Evolutionary conservation across 2,113 vertebrate genomes (phyloP), one percentile per base, ranked within the genome.

Genomic region (Raja brachyura): DNA sequence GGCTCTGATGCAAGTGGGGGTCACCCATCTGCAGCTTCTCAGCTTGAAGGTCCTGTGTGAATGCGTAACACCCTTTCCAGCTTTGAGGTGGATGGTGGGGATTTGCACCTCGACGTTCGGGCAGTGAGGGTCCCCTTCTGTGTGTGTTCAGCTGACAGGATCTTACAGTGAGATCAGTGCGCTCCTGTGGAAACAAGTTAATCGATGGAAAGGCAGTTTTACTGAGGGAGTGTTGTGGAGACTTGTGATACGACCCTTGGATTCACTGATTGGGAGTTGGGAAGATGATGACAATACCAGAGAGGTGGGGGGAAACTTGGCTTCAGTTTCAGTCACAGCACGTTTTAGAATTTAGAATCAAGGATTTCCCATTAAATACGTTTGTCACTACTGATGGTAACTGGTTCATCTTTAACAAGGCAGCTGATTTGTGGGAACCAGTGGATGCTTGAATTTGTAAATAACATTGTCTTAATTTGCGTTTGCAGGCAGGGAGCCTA

Each of bases 311-410:
- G 16, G 18, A 81, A 11, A 4, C 4, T 4, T n/a, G 25, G 22
- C 56, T 28, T 86, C 39, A 3, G 56, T 66, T 63, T 88, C 83
- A 88, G 4, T 88, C 13, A 63, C 28, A 86, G 56, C 13, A 4
- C 63, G 56, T 4, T 88, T 88, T 61, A 88, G 13, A 56, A 88
- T 18, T 28, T 31, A 88, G 54, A 61, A 88, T 88, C 28, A 66
- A 61, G 59, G 83, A 88, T 86, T 86, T 86, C 28, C 83, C n/a
- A 86, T 88, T 86, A 61, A 88, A 31, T 28, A 14, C 0, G 25
- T 86, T 86, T 88, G 59, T 63, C 59, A 88, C 83, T 66, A 63
- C 59, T 88, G 83, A 18, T 88, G 59, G 83, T 16, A 18, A 88
- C n/a, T 66, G 83, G n/a, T 63, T 31, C n/a, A n/a, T 63, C 31